phyloP scores from a whole-genome alignment of 2,888 invertebrate genomes.

The Melinaea marsaeus region DNA sequence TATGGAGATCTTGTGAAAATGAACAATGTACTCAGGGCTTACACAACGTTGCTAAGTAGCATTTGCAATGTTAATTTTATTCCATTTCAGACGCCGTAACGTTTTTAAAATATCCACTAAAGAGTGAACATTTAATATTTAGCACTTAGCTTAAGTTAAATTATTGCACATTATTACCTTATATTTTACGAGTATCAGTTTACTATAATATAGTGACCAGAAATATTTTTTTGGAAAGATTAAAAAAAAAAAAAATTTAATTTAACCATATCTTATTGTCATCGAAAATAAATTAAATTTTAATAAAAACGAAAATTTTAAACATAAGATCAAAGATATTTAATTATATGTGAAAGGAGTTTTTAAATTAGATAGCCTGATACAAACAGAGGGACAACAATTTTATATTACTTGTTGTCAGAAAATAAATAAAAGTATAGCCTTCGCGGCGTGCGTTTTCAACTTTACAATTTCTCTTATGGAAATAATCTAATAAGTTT shows the following conservation, averaged over 20 bases:
- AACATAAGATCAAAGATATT: too few species aligned
- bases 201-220: background rate
- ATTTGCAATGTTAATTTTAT: conserved; percentile 44
- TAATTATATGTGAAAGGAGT: too few species aligned
- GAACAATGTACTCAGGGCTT: conserved; percentile 37
- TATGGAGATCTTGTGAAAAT: conserved; percentile 37
- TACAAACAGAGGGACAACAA: background rate
- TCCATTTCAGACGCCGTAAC: conserved; percentile 36
- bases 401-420: background rate
- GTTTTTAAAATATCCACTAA: conserved; percentile 33
- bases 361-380: too few species aligned
- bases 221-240: background rate
- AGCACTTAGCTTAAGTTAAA: conserved; percentile 18
- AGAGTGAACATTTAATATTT: conserved; percentile 29
- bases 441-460: conserved; percentile 14
- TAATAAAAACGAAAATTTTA: too few species aligned
- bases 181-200: background rate
- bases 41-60: conserved; percentile 34
- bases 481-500: conserved; percentile 69
- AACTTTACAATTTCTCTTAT: conserved; percentile 47
- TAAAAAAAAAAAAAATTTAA: background rate
- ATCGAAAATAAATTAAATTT: too few species aligned
- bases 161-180: conserved; percentile 10
- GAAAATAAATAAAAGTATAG: background rate
- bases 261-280: background rate